Base-by-base conservation (phyloP, 2,888 invertebrate species). In the Phoronis australis region DNA sequence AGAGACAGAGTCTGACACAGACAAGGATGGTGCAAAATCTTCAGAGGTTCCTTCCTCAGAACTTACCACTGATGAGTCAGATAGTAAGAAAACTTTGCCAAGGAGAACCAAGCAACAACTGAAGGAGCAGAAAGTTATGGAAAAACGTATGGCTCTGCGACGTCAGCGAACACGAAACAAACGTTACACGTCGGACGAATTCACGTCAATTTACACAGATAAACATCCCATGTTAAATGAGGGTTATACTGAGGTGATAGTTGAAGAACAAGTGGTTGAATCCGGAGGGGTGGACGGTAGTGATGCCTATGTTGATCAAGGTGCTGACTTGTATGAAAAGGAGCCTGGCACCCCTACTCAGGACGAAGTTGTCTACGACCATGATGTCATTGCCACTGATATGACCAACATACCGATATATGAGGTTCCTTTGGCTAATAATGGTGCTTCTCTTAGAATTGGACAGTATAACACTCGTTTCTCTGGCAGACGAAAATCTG, bases 161-260 rank as follows among this genome's bases (percentile, higher is more conserved):
- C 51, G 77, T 20, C 71, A 73, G 48, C 63, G 76, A 40, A 76
- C 73, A 15, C 51, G 73, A 23, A 78, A 76, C 57, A 68, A 61
- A 39, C 66, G 71, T 52, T 77, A 76, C 54, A 60, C 69, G 25
- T 76, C 76, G 0, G 74, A 71, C 45, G 77, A 78, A 49, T 77
- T 74, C 55, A 66, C 68, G 15, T 73, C 75, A 2, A 70, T 75
- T 21, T 76, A 73, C 52, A 68, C 64, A 9, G 63, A 65, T 52
- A 59, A 64, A 6, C 50, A 57, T 37, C 57, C 60, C 2, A 60
- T 55, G 42, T 58, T 58, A 21, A 63, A 59, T 47, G 58, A 60
- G 49, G 61, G 52, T 42, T 58, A 60, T 23, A 37, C 54, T 20
- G 50, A 52, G n/a, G 41, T 41, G 27, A 56, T 57, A 2, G 55